Base-by-base conservation (phyloP, 2,888 invertebrate genomes). In the Blera fallax region DNA sequence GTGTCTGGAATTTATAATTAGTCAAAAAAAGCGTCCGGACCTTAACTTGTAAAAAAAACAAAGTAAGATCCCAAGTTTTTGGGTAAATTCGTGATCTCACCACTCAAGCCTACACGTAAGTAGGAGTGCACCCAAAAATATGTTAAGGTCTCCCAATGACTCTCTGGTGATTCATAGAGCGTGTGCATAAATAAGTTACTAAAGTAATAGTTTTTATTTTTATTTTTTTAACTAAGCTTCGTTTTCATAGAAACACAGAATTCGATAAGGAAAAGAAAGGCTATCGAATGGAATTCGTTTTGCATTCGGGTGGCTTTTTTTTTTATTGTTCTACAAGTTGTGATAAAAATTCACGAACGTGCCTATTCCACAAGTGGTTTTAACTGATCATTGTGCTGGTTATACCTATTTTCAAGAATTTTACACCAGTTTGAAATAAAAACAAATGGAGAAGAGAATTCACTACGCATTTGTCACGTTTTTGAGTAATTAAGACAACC, bases 341-440 rank as follows among this genome's bases (percentile, higher is more conserved):
- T 52, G 79, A 84, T 79, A 79, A 84, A 62, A 67, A 54, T 64
- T 65, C 56, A 56, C 74, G 79, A 74, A 84, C 83, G 83, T 84
- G 83, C 54, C 79, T 74, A 72, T 83, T 58, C 43, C 14, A 21
- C 43, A 34, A 43, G 60, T 21, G 52, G 62, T 43, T 14, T 32
- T 29, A 37, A 34, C n/a, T 50, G 50, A 14, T 45, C 45, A 45
- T 58, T 58, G 58, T 37, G 24, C 27, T 67, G 70, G 48, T 58
- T 45, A 34, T n/a, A 56, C 21, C 32, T 43, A 29, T 40, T 34
- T 58, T 72, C 0, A 70, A 27, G 34, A 70, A 58, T 58, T 58
- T 70, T 34, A 54, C 29, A 58, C 43, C 18, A 43, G 5, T 43
- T 69, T 69, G 3, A 14, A 37, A 7, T 11, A 27, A 52, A 6